phyloP scores from a whole-genome alignment of 1,140 invertebrate genomes.

The Aphis craccivora region DNA sequence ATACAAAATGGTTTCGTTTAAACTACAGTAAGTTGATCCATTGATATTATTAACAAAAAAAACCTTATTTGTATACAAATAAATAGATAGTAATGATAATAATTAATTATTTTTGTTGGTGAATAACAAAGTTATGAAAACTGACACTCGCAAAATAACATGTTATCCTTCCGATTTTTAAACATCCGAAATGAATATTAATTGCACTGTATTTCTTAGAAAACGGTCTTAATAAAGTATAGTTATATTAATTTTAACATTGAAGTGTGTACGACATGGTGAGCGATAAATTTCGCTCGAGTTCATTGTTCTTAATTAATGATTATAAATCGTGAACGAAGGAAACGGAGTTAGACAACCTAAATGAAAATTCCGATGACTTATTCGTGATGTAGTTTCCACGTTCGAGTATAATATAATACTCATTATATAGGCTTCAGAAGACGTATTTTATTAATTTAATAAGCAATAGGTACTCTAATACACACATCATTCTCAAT shows the following conservation, averaged over 20 bases:
- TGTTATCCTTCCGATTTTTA: conserved; percentile 24
- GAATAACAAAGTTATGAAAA: neutral
- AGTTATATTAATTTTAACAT: conserved; percentile 26
- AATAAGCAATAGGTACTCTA: neutral
- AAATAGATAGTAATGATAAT: neutral
- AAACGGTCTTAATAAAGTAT: neutral
- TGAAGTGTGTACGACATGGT: conserved; percentile 8
- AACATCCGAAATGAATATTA: neutral
- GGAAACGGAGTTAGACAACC: neutral
- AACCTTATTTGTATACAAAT: neutral
- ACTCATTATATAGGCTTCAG: neutral
- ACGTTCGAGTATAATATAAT: neutral
- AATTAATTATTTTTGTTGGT: neutral
- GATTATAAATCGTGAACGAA: conserved; percentile 31
- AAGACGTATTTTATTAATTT: conserved; percentile 10
- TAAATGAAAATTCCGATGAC: conserved; percentile 27
- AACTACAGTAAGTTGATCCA: neutral
- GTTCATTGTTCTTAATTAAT: conserved; percentile 30
- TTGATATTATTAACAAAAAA: neutral
- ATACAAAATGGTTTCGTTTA: neutral
- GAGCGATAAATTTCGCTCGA: neutral
- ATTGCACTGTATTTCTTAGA: conserved; percentile 19
- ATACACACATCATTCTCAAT: neutral
- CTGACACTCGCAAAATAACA: neutral
- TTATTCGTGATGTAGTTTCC: neutral